These are phyloP conservation scores for Streblospio benedicti DNA, from an alignment of 1,140 invertebrate genomes.

Conservation along the genomic window DNA sequence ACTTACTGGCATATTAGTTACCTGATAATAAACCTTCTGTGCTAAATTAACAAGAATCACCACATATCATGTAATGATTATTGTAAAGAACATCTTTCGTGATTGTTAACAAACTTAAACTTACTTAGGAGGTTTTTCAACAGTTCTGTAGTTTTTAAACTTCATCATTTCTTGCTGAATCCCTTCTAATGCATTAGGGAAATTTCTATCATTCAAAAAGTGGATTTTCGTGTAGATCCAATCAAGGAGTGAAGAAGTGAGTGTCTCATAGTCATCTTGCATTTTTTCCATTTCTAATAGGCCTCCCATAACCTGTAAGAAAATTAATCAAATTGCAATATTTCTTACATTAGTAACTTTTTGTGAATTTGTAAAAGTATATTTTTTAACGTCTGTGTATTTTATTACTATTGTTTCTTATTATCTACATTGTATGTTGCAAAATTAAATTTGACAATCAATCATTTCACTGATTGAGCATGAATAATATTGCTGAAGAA, in stretches of 20 bases:
- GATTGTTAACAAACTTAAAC: too few relatives aligned
- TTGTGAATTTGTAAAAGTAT: constrained; percentile 1
- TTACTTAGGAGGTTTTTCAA: constrained; percentile 94
- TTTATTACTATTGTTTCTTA: too few relatives aligned
- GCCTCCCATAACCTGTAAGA: constrained; percentile 77
- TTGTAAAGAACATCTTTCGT: too few relatives aligned
- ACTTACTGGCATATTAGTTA: too few relatives aligned
- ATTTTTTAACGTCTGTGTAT: too few relatives aligned
- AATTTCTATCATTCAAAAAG: constrained; percentile 73
- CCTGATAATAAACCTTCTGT: too few relatives aligned
- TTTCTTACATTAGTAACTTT: too few relatives aligned
- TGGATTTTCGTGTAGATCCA: constrained; percentile 87
- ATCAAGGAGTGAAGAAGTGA: constrained; percentile 75
- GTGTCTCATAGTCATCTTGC: constrained; percentile 68
- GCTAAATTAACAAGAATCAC: too few relatives aligned
- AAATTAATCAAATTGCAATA: neutral
- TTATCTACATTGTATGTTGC: neutral
- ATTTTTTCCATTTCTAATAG: constrained; percentile 83
- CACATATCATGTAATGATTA: too few relatives aligned
- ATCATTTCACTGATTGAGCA: neutral
- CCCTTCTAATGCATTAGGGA: constrained; percentile 91
- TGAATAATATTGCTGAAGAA: neutral
- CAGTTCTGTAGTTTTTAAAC: constrained; percentile 92
- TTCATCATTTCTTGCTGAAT: constrained; percentile 80
- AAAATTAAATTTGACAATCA: neutral